These are phyloP conservation scores for Cataglyphis rosenhaueri DNA, from an alignment of 2,888 invertebrate species.

Conservation along the genomic window DNA sequence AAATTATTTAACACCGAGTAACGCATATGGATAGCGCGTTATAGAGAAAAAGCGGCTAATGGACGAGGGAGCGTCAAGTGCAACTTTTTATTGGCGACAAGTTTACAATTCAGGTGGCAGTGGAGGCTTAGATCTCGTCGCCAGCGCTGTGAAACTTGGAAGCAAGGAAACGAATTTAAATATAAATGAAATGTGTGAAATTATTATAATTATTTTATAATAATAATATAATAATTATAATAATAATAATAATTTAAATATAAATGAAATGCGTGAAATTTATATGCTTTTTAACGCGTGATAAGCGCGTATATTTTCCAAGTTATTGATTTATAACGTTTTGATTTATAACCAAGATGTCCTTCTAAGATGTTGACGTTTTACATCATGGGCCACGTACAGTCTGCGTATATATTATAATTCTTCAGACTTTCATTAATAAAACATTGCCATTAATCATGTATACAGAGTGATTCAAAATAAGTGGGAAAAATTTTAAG, in stretches of 20 bases:
- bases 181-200: too few species aligned
- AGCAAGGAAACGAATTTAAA: not conserved
- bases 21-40: not conserved
- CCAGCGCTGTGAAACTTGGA: conserved; percentile 9
- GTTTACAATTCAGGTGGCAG: conserved; percentile 24
- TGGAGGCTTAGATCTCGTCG: not conserved
- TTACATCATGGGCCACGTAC: not conserved
- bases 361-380: not conserved
- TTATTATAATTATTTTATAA: too few species aligned
- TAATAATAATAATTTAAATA: not conserved
- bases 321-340: not conserved
- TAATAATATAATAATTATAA: too few species aligned
- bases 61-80: not conserved
- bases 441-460: not conserved
- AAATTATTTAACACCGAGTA: conserved; percentile 44
- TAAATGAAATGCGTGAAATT: not conserved
- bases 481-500: too few species aligned
- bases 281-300: not conserved
- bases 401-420: not conserved
- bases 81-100: conserved; percentile 11
- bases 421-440: not conserved
- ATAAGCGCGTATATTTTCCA: not conserved
- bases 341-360: not conserved
- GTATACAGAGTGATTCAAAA: too few species aligned
- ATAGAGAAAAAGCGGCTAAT: not conserved